Conservation (phyloP, 2,797 vertebrate genomes). For the Spatula clypeata region DNA sequence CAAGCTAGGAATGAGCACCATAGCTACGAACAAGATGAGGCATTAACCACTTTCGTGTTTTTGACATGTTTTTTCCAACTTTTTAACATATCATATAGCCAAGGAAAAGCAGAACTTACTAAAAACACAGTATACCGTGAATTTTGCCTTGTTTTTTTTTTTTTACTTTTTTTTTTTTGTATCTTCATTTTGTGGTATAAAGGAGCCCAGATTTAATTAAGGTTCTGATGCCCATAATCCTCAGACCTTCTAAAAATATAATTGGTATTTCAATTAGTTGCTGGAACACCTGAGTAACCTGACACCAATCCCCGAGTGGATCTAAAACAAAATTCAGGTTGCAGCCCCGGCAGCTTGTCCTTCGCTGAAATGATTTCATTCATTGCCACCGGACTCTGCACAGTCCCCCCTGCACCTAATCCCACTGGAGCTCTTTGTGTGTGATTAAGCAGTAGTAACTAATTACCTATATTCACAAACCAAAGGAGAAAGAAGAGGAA, state of each 20-base stretch:
- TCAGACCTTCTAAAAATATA: background rate
- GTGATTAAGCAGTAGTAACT: conserved; percentile 64
- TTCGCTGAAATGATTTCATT: background rate
- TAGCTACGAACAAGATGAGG: background rate
- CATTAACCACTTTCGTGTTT: background rate
- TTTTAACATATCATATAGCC: conserved; percentile 53
- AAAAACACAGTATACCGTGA: background rate
- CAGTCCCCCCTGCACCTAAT: conserved; percentile 21
- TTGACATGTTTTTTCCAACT: background rate
- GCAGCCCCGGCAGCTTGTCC: background rate
- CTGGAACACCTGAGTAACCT: background rate
- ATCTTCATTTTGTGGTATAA: background rate
- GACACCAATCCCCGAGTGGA: background rate
- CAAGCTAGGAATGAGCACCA: conserved; percentile 72
- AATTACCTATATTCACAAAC: conserved; percentile 17
- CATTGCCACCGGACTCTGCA: background rate
- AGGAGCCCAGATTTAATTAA: background rate
- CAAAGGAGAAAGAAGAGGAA: background rate
- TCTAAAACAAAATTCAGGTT: conserved; percentile 35
- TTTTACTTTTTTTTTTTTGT: too few species aligned
- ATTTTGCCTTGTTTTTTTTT: background rate
- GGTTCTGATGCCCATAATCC: background rate
- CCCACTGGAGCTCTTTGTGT: conserved; percentile 44
- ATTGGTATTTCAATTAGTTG: background rate
- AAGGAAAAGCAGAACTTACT: conserved; percentile 45